Conservation (phyloP, 2,797 vertebrate species). For the Bothrops alternatus region DNA sequence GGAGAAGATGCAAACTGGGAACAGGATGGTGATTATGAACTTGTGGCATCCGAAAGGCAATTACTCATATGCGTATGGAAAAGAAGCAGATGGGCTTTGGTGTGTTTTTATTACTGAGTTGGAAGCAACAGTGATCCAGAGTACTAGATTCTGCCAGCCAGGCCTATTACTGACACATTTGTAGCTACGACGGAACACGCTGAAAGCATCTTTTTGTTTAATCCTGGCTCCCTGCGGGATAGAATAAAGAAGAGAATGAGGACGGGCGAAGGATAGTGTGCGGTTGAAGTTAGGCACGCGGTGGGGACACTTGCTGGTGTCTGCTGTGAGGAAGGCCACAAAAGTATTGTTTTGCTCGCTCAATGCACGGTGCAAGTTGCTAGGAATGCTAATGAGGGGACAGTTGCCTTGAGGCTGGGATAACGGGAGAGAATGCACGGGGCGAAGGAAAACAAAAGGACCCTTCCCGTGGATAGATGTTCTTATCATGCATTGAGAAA, state of each 20-base stretch:
- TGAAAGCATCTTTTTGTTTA: constrained; percentile 39
- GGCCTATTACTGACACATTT: constrained; percentile 34
- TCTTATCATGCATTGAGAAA: background rate
- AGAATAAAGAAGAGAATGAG: constrained; percentile 29
- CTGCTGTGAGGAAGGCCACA: constrained; percentile 39
- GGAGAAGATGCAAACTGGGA: constrained; percentile 41
- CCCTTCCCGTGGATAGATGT: constrained; percentile 16
- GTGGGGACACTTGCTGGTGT: constrained; percentile 39
- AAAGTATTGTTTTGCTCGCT: constrained; percentile 51
- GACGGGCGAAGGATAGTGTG: constrained; percentile 45
- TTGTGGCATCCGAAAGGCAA: constrained; percentile 43
- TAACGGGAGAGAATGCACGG: background rate
- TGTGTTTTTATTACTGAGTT: constrained; percentile 37
- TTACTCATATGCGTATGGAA: background rate
- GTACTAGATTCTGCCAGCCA: constrained; percentile 33
- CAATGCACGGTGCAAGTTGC: constrained; percentile 26
- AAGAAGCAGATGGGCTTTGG: constrained; percentile 18
- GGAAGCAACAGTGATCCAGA: background rate
- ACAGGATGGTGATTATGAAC: constrained; percentile 53
- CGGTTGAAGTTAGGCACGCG: constrained; percentile 35
- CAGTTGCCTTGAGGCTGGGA: constrained; percentile 14
- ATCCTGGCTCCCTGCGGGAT: constrained; percentile 24
- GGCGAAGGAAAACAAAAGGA: constrained; percentile 21
- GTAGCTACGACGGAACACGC: constrained; percentile 30
- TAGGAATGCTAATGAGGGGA: constrained; percentile 50